A percentile compares a stretch with the other conserved stretches of the same genome.
phyloP scores from a whole-genome alignment of 2,113 vertebrate species.

The Jacana jacana region DNA sequence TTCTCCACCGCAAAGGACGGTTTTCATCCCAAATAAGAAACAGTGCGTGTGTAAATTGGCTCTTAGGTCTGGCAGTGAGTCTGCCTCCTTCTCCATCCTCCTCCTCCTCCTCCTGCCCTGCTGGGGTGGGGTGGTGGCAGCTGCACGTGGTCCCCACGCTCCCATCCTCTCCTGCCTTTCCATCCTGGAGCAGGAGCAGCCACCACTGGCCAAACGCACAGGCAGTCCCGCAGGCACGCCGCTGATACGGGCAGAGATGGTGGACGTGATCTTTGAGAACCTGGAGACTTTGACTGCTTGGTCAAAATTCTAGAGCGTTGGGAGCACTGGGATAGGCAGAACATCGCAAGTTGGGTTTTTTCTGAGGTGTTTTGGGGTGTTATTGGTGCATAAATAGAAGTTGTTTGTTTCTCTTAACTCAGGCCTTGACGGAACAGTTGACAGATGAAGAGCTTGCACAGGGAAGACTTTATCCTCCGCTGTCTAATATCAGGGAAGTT shows the following conservation, averaged over 20 bases:
- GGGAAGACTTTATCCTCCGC: constrained; percentile 90
- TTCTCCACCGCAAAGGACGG: neutral
- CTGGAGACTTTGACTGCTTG: neutral
- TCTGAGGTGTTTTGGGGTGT: fast-evolving
- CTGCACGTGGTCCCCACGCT: fast-evolving
- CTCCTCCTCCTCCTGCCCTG: neutral
- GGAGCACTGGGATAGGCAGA: neutral
- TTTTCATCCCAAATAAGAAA: neutral
- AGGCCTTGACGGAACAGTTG: constrained; percentile 88
- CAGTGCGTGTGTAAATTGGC: too few relatives aligned
- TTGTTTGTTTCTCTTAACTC: neutral
- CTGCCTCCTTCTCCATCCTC: neutral
- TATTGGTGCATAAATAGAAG: neutral
- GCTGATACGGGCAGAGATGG: fast-evolving
- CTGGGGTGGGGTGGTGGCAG: neutral
- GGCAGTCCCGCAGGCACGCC: neutral
- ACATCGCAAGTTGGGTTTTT: neutral
- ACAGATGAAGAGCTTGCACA: constrained; percentile 85
- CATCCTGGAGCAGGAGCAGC: neutral
- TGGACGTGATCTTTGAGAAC: neutral
- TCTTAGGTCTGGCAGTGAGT: neutral
- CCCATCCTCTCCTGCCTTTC: neutral
- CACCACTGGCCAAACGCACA: fast-evolving
- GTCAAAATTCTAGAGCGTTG: neutral
- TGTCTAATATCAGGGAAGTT: constrained; percentile 94